Conservation (phyloP, 2,888 invertebrate genomes). For the Chloroclysta siterata region DNA sequence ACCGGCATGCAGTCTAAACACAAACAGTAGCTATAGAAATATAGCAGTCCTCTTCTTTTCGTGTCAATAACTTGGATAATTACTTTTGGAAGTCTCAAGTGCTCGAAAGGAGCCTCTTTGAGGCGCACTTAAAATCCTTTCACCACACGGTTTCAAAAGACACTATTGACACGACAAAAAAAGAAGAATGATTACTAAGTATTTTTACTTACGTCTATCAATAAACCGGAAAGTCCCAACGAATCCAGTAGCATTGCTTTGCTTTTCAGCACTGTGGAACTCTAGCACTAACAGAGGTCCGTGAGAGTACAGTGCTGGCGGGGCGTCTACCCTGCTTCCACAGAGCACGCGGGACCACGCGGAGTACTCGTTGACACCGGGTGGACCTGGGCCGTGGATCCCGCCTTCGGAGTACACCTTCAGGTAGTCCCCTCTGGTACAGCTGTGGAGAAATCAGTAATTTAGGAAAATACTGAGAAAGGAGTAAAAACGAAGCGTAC, state of each 20-base stretch:
- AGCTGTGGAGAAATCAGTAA: conserved; percentile 82
- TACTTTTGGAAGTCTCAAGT: too few relatives aligned
- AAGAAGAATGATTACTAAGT: too few relatives aligned
- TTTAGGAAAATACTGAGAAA: not conserved
- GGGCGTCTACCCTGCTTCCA: conserved; percentile 88
- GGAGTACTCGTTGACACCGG: conserved; percentile 91
- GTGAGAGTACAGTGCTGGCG: conserved; percentile 90
- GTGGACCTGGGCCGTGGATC: conserved; percentile 87
- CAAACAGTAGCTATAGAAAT: too few relatives aligned
- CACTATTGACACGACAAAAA: too few relatives aligned
- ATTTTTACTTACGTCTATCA: conserved; percentile 90
- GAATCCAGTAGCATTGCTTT: conserved; percentile 87
- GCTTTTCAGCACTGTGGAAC: conserved; percentile 85
- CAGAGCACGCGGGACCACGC: conserved; percentile 91
- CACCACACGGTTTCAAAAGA: too few relatives aligned
- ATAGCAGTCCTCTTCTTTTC: too few relatives aligned
- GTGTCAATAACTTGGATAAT: too few relatives aligned
- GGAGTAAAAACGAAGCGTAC: too few relatives aligned
- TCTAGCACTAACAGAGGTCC: conserved; percentile 89
- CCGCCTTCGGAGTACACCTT: conserved; percentile 92
- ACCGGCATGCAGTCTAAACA: too few relatives aligned
- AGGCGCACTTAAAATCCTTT: too few relatives aligned
- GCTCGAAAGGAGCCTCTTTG: too few relatives aligned
- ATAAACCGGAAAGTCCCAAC: conserved; percentile 91
- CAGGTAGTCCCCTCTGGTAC: conserved; percentile 89